These are phyloP conservation scores for Zosterops lateralis DNA, from an alignment of 2,113 vertebrate species.

Conservation along the genomic window DNA sequence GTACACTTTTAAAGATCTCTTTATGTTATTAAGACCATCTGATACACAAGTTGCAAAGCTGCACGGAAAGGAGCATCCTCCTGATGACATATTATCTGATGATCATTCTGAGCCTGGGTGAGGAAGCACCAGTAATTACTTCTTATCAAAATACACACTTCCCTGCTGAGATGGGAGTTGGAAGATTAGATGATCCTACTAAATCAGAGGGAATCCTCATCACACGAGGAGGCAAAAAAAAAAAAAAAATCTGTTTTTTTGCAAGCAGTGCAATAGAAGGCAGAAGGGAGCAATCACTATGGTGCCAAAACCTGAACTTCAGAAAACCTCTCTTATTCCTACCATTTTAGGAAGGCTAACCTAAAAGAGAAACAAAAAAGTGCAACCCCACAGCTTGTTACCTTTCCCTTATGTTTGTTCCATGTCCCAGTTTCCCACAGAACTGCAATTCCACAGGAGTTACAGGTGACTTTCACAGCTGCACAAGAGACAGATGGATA, in stretches of 20 bases:
- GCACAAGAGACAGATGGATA: not conserved
- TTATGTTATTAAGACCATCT: not conserved
- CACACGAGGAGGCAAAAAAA: not conserved
- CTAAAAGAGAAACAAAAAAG: not conserved
- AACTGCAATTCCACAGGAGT: not conserved
- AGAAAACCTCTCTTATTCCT: not conserved
- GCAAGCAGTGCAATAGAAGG: not conserved
- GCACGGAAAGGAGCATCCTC: not conserved
- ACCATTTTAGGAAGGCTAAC: not conserved
- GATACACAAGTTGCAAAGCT: not conserved
- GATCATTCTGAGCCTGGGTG: fast-evolving
- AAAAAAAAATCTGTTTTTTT: not conserved
- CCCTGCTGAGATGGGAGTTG: not conserved
- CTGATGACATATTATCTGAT: not conserved
- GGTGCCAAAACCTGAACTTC: not conserved
- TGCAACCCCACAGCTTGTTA: fast-evolving
- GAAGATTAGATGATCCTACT: not conserved
- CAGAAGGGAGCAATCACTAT: not conserved
- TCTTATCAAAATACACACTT: slow-evolving; percentile 2
- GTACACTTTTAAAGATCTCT: not conserved
- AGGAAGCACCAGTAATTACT: not conserved
- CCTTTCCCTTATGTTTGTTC: not conserved
- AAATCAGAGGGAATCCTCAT: not conserved
- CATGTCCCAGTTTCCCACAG: not conserved
- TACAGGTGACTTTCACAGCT: not conserved